Conservation (phyloP, 2,797 vertebrate species). For the Numenius phaeopus region DNA sequence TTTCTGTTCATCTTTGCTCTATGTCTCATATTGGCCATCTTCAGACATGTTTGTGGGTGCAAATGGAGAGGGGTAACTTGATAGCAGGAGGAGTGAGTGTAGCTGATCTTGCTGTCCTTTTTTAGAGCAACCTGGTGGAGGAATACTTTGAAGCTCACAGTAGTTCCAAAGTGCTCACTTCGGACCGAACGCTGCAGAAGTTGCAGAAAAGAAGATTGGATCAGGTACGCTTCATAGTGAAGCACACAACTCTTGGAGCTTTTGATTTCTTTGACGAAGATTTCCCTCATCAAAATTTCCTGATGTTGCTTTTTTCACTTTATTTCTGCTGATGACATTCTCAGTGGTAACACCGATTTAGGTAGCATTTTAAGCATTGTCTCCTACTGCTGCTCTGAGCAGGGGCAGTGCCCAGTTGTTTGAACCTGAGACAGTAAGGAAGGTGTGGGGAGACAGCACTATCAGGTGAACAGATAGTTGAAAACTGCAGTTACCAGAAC, state of each 20-base stretch:
- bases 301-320: not conserved
- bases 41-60: not conserved
- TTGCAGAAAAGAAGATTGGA: slow-evolving; percentile 88
- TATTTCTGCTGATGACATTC: not conserved
- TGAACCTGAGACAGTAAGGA: not conserved
- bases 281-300: not conserved
- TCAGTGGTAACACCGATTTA: not conserved
- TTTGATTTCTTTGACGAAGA: not conserved
- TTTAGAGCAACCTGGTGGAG: slow-evolving; percentile 87
- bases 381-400: not conserved
- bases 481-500: not conserved
- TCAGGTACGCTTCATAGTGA: slow-evolving; percentile 81
- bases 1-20: not conserved
- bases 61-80: not conserved
- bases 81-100: not conserved
- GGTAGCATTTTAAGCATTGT: not conserved
- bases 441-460: not conserved
- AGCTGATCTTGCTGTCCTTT: slow-evolving; percentile 41
- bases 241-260: not conserved
- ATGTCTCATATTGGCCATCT: not conserved
- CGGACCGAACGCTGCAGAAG: slow-evolving; percentile 93
- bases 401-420: not conserved
- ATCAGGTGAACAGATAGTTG: not conserved
- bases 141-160: slow-evolving; percentile 98
- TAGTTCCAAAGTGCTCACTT: slow-evolving; percentile 94